A percentile compares a stretch with the other conserved stretches of the same genome.
These are phyloP conservation scores for Lycophotia porphyrea DNA, from an alignment of 2,888 invertebrate genomes.

Conservation along the genomic window DNA sequence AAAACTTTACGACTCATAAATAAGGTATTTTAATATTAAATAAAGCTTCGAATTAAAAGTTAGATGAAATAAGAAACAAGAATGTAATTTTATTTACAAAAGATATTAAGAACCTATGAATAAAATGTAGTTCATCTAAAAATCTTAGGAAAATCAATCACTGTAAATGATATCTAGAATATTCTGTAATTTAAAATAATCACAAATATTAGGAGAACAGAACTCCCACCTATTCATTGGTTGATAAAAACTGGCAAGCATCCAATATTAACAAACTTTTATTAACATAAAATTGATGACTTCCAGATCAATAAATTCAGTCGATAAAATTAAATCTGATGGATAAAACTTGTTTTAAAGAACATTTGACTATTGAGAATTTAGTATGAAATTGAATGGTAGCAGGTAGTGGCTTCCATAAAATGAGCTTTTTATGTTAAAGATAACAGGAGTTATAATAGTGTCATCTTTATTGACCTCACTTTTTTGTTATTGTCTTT, in stretches of 20 bases:
- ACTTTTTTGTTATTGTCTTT: constrained; percentile 1
- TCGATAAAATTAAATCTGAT: constrained; percentile 20
- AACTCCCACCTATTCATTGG: constrained; percentile 31
- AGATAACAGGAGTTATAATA: constrained; percentile 1
- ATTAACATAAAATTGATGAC: constrained; percentile 18
- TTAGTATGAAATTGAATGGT: background rate
- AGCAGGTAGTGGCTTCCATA: background rate
- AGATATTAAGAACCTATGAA: background rate
- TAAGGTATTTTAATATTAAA: background rate
- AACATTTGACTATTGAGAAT: background rate
- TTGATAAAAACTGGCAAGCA: constrained; percentile 61
- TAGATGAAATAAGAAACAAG: background rate
- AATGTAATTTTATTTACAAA: constrained; percentile 33
- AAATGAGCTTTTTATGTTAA: background rate
- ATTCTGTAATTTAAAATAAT: constrained; percentile 13
- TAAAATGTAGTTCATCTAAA: constrained; percentile 17
- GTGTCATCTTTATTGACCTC: constrained; percentile 1
- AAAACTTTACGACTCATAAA: background rate
- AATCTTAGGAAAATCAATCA: constrained; percentile 5
- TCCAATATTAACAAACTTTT: constrained; percentile 55
- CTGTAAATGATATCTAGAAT: constrained; percentile 10
- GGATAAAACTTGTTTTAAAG: constrained; percentile 4
- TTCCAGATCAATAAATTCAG: constrained; percentile 27
- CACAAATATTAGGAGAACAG: constrained; percentile 29
- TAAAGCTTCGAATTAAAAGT: background rate